Conservation (phyloP, 2,113 vertebrate species). For the Pseudorasbora parva region DNA sequence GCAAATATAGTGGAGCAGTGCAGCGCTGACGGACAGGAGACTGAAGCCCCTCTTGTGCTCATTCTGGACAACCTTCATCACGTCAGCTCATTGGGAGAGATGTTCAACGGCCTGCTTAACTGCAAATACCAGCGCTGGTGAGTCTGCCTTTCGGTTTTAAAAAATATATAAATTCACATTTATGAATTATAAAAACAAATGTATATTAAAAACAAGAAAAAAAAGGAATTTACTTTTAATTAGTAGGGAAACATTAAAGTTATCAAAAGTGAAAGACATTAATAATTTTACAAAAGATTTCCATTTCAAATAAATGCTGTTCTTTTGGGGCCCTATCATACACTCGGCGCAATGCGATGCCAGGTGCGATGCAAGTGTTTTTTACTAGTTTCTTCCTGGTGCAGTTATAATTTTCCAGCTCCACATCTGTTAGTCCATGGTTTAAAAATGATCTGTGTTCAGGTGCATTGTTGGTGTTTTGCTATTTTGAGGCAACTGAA, state of each 20-base stretch:
- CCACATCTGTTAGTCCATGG: too few relatives aligned
- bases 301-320: background rate
- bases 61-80: slow-evolving; percentile 97
- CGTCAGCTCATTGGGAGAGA: slow-evolving; percentile 92
- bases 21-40: slow-evolving; percentile 79
- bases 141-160: slow-evolving; percentile 51
- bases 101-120: slow-evolving; percentile 95
- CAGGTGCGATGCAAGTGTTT: too few relatives aligned
- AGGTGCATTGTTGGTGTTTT: too few relatives aligned
- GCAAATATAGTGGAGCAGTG: slow-evolving; percentile 93
- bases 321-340: background rate
- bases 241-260: background rate
- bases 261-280: background rate
- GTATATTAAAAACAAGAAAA: too few relatives aligned
- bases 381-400: too few relatives aligned
- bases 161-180: too few relatives aligned
- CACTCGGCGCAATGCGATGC: too few relatives aligned
- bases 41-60: slow-evolving; percentile 90
- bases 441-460: too few relatives aligned
- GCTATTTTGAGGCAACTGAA: too few relatives aligned
- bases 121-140: slow-evolving; percentile 94
- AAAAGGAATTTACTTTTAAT: background rate
- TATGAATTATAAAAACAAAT: too few relatives aligned
- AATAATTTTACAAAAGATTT: background rate
- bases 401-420: too few relatives aligned